A percentile compares a stretch with the other conserved stretches of the same genome.
phyloP scores from a whole-genome alignment of 2,113 vertebrate species.

The Erythrocercus mccallii region DNA sequence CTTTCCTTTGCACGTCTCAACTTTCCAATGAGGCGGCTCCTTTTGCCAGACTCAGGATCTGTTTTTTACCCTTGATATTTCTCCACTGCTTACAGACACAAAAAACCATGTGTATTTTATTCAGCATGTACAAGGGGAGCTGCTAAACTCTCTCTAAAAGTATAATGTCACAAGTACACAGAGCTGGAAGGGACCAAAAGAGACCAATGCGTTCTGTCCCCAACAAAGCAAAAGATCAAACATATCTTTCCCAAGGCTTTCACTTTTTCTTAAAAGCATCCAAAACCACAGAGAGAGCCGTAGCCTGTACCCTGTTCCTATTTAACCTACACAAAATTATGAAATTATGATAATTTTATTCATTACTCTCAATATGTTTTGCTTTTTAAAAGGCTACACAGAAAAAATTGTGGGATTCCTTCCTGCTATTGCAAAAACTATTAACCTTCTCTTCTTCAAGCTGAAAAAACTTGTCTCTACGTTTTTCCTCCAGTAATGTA shows the following conservation, averaged over 20 bases:
- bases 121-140: neutral
- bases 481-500: neutral
- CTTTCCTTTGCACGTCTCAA: neutral
- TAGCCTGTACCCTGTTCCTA: neutral
- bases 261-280: neutral
- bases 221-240: neutral
- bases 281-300: neutral
- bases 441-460: neutral
- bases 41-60: neutral
- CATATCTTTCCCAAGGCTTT: rapidly evolving
- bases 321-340: neutral
- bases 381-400: neutral
- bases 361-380: neutral
- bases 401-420: neutral
- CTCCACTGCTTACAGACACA: neutral
- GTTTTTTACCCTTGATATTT: neutral
- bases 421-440: neutral
- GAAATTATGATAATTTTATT: neutral
- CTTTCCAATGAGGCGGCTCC: rapidly evolving
- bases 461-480: rapidly evolving
- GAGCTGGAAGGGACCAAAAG: neutral
- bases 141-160: neutral
- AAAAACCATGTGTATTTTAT: neutral
- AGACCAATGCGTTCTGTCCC: neutral
- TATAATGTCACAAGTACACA: neutral